These are phyloP conservation scores for Ichneumoninae sp. DNA, from an alignment of 2,888 invertebrate genomes.

Conservation along the genomic window DNA sequence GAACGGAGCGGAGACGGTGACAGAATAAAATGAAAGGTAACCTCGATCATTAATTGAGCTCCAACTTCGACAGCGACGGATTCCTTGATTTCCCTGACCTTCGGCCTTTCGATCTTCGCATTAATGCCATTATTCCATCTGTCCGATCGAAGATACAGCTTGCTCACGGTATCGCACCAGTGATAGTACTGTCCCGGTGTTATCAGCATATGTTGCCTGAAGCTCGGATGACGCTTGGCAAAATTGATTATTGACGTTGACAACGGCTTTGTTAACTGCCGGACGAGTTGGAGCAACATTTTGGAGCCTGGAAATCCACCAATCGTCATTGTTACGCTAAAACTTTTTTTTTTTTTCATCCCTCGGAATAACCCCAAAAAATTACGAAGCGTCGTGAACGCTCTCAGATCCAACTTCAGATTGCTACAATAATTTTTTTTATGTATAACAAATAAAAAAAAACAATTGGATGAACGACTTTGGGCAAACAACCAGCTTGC, in stretches of 20 bases:
- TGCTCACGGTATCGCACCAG: slow-evolving; percentile 58
- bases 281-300: slow-evolving; percentile 67
- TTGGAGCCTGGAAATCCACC: slow-evolving; percentile 65
- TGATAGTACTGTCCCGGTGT: slow-evolving; percentile 70
- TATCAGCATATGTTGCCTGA: slow-evolving; percentile 71
- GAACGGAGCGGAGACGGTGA: neutral
- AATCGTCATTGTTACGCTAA: slow-evolving; percentile 45
- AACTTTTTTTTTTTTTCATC: neutral
- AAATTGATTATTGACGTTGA: slow-evolving; percentile 71
- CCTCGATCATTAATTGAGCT: slow-evolving; percentile 73
- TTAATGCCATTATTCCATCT: slow-evolving; percentile 28
- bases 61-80: slow-evolving; percentile 69
- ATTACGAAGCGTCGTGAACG: neutral
- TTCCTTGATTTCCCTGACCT: slow-evolving; percentile 64
- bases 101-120: slow-evolving; percentile 24
- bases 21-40: slow-evolving; percentile 46
- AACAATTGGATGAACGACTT: slow-evolving; percentile 9
- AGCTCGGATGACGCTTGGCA: slow-evolving; percentile 66
- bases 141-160: slow-evolving; percentile 53
- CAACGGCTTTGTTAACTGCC: slow-evolving; percentile 72
- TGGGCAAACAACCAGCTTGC: slow-evolving; percentile 5
- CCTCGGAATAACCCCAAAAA: slow-evolving; percentile 8
- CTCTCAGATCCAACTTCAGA: neutral
- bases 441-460: neutral
- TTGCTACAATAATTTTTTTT: neutral